A percentile compares a stretch with the other conserved stretches of the same genome.
Conservation (phyloP, 2,797 vertebrate genomes). For the Octomys mimax region DNA sequence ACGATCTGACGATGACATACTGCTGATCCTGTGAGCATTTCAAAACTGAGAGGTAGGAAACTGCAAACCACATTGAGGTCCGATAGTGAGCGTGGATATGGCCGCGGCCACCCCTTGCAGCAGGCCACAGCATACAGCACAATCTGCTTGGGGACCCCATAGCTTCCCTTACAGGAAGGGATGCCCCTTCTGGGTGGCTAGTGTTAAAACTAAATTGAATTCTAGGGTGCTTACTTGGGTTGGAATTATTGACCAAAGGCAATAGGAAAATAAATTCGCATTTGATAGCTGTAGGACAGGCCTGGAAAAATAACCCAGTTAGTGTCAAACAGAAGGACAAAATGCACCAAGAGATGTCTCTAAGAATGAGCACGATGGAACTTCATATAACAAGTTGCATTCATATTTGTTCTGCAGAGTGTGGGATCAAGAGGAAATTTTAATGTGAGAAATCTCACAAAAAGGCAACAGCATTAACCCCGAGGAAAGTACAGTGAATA, state of each 20-base stretch:
- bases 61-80: neutral
- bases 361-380: neutral
- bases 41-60: neutral
- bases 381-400: neutral
- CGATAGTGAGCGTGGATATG: neutral
- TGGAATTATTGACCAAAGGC: neutral
- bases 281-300: neutral
- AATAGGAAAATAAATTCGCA: neutral
- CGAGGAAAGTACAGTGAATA: neutral
- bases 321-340: neutral
- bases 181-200: neutral
- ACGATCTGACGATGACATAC: neutral
- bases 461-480: neutral
- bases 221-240: neutral
- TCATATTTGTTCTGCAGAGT: neutral
- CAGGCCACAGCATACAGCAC: neutral
- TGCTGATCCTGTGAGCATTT: neutral
- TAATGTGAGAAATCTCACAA: neutral
- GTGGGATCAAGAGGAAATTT: neutral
- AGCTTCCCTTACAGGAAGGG: neutral
- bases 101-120: neutral
- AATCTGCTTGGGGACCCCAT: neutral
- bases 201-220: neutral
- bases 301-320: neutral
- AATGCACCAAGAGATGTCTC: constrained; percentile 15